Conservation (phyloP, 1,140 invertebrate species). For the Chrysopa pallens region DNA sequence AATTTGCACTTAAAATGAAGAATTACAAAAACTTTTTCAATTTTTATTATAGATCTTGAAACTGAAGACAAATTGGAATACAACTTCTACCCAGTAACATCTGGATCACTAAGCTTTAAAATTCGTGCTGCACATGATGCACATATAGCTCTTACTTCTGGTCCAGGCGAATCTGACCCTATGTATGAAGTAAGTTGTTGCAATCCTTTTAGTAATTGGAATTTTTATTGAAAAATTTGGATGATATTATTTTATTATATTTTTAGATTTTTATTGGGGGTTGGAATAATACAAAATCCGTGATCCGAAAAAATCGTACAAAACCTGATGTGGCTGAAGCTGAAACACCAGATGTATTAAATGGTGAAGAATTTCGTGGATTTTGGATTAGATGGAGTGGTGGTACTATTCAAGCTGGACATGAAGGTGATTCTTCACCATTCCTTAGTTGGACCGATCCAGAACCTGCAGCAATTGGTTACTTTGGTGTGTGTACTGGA, state of each 20-base stretch:
- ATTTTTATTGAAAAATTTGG: too few relatives aligned
- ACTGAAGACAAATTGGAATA: slow-evolving; percentile 69
- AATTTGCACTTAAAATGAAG: too few relatives aligned
- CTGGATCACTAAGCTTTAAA: slow-evolving; percentile 49
- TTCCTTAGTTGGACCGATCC: slow-evolving; percentile 52
- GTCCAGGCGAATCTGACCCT: slow-evolving; percentile 43
- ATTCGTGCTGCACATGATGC: slow-evolving; percentile 60
- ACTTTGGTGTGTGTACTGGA: slow-evolving; percentile 65
- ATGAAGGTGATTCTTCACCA: slow-evolving; percentile 45
- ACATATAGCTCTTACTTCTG: slow-evolving; percentile 52
- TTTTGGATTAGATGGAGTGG: slow-evolving; percentile 69
- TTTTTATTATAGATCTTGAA: slow-evolving; percentile 37
- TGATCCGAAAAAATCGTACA: slow-evolving; percentile 55
- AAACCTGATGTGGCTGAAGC: slow-evolving; percentile 60
- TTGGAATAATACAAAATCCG: slow-evolving; percentile 68
- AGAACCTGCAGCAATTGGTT: slow-evolving; percentile 43
- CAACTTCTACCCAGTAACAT: slow-evolving; percentile 49
- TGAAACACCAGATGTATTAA: slow-evolving; percentile 49
- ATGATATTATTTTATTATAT: not conserved
- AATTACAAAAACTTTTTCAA: too few relatives aligned
- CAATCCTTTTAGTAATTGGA: not conserved
- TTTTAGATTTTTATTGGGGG: slow-evolving; percentile 67
- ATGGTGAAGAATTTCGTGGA: slow-evolving; percentile 47
- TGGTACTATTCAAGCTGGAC: slow-evolving; percentile 43
- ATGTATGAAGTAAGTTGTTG: slow-evolving; percentile 44